A percentile compares a stretch with the other conserved stretches of the same genome.
phyloP scores from a whole-genome alignment of 2,113 vertebrate genomes.

The Ascaphus truei region DNA sequence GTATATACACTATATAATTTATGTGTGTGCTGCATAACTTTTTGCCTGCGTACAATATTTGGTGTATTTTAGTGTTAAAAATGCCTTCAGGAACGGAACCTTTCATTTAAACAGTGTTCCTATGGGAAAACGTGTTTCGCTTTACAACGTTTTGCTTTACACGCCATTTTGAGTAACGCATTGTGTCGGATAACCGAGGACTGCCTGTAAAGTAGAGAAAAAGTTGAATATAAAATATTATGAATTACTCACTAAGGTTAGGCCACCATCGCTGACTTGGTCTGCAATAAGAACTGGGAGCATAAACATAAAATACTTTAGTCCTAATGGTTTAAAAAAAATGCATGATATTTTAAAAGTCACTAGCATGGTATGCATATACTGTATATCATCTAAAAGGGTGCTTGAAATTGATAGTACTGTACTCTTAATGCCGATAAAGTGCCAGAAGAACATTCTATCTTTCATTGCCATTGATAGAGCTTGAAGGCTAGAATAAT shows the following conservation, averaged over 20 bases:
- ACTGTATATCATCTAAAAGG: slow-evolving; percentile 17
- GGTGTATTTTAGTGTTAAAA: too few relatives aligned
- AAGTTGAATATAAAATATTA: not conserved
- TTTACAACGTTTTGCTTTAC: too few relatives aligned
- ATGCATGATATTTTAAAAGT: slow-evolving; percentile 24
- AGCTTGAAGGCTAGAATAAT: slow-evolving; percentile 15
- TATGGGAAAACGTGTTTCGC: too few relatives aligned
- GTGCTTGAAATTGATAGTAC: slow-evolving; percentile 35
- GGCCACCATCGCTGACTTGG: slow-evolving; percentile 26
- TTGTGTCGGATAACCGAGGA: too few relatives aligned
- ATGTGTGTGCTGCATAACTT: too few relatives aligned
- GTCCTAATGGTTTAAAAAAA: not conserved
- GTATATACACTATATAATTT: too few relatives aligned
- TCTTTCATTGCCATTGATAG: slow-evolving; percentile 7
- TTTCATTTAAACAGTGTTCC: too few relatives aligned
- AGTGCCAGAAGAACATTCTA: slow-evolving; percentile 12
- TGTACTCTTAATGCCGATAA: slow-evolving; percentile 33
- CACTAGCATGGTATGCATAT: slow-evolving; percentile 9
- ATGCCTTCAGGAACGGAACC: too few relatives aligned
- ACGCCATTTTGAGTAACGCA: too few relatives aligned
- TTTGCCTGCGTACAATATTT: too few relatives aligned
- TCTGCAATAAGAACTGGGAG: slow-evolving; percentile 31
- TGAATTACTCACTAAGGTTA: slow-evolving; percentile 27
- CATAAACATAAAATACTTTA: slow-evolving; percentile 45
- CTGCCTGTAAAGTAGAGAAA: not conserved